Percentiles rank a stretch among this genome's conserved stretches.
Conservation (phyloP, 2,113 vertebrate genomes). For the Craseonycteris thonglongyai region DNA sequence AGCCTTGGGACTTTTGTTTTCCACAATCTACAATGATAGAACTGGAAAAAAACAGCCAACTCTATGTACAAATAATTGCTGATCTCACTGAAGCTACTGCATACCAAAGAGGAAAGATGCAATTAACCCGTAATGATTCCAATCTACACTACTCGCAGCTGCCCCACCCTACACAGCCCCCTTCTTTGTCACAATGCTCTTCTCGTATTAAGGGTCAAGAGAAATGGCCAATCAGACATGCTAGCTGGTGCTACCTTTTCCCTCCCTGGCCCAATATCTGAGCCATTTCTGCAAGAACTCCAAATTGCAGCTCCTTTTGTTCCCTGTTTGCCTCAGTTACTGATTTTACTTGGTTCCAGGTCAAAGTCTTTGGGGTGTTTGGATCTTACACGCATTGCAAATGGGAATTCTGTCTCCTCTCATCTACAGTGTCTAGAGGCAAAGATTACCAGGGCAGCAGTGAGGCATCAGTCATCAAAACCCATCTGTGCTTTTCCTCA, state of each 20-base stretch:
- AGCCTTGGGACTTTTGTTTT: not conserved
- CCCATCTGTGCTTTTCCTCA: not conserved
- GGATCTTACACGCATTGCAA: not conserved
- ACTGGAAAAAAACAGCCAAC: constrained; percentile 12
- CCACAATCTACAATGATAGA: not conserved
- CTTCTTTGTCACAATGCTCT: not conserved
- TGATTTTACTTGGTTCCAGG: not conserved
- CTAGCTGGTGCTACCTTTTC: not conserved
- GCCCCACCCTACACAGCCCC: not conserved
- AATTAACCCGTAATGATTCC: not conserved
- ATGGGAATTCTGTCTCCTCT: not conserved
- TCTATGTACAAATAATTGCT: not conserved
- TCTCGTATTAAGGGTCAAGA: not conserved
- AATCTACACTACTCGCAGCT: not conserved
- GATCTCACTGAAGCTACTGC: not conserved
- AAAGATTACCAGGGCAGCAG: not conserved
- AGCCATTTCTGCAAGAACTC: not conserved
- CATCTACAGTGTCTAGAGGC: not conserved
- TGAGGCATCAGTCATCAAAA: not conserved
- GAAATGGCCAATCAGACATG: not conserved
- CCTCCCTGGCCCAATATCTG: not conserved
- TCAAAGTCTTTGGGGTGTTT: constrained; percentile 19
- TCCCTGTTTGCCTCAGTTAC: constrained; percentile 22
- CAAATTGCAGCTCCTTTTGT: constrained; percentile 14
- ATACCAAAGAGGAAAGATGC: not conserved